Evolutionary conservation across 2,797 vertebrate species (phyloP), one percentile per base, ranked within the genome.

Genomic region (Pseudomugil gertrudae): DNA sequence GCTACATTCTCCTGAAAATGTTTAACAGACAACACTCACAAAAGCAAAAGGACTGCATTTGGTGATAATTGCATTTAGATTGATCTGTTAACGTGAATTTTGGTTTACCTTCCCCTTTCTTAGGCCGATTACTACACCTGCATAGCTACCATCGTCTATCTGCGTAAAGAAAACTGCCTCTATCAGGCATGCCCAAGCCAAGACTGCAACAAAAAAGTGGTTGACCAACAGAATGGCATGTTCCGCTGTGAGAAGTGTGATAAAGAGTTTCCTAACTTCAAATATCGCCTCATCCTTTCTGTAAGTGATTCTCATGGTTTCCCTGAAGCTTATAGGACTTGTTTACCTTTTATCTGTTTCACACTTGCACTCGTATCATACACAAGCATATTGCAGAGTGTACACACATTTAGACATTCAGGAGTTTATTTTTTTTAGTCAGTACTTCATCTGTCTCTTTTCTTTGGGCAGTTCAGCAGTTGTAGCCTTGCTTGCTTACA

Each of bases 121-220:
- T 26, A 99, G 98, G 95, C 96, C 0, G 98, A 99, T 92, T 99
- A 98, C 90, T 99, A 93, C 80, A 96, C 94, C 78, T 96, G 95
- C 65, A 92, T 95, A 55, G 96, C 93, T 1, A 98, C 96, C 0
- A 92, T 99, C 8, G 95, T 98, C 55, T 97, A 95, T 88, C 93
- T 99, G 84, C 94, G 95, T 33, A 99, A 99, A 79, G 97, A 99
- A 72, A 98, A 96, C 88, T 99, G 95, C 72, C 91, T 99, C 84
- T 99, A 99, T 92, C 95, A 97, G 92, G 98, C 98, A 2, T 99
- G 98, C 77, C 95, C 95, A 10, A 95, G 92, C 79, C 95, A 94
- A 76, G 96, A 98, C 66, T 99, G 98, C 93, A 98, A 98, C 81
- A 99, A 99, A 83, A 99, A 99, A 86, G 96, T 99, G 92, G 90